Percentiles rank a stretch among this genome's conserved stretches.
phyloP scores from a whole-genome alignment of 2,888 invertebrate species.

The Dugesia japonica region DNA sequence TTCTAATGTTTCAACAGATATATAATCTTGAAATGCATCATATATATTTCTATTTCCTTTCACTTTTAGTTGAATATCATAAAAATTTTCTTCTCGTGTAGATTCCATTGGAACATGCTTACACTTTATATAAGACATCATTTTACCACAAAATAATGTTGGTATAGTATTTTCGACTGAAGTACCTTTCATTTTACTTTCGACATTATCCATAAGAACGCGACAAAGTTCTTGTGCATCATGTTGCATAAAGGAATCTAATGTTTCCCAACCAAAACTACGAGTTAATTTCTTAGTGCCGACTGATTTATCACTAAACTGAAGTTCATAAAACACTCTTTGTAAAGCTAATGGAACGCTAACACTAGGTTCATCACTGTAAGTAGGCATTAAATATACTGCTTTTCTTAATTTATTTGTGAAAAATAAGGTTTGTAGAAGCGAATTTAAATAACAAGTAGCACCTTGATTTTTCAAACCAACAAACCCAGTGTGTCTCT shows the following conservation, averaged over 20 bases:
- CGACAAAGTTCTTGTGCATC: conserved; percentile 53
- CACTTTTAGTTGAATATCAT: conserved; percentile 92
- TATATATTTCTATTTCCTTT: conserved; percentile 32
- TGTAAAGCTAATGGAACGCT: conserved; percentile 86
- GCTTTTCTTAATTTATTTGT: conserved; percentile 70
- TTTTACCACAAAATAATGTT: conserved; percentile 88
- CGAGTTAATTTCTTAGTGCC: conserved; percentile 96
- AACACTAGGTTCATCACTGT: conserved; percentile 75
- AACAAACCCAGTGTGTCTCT: conserved; percentile 73
- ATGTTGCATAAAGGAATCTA: conserved; percentile 99
- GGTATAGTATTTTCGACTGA: conserved; percentile 94
- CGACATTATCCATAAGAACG: conserved; percentile 75
- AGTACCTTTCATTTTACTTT: conserved; percentile 96
- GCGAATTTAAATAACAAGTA: conserved; percentile 98
- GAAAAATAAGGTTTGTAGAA: conserved; percentile 88
- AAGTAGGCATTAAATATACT: conserved; percentile 96
- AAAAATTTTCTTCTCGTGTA: conserved; percentile 82
- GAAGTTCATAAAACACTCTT: conserved; percentile 88
- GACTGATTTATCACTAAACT: conserved; percentile 89
- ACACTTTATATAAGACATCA: conserved; percentile 93
- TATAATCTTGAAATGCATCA: conserved; percentile 65
- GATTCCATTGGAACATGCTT: conserved; percentile 90
- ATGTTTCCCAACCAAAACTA: conserved; percentile 87
- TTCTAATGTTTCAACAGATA: conserved; percentile 77
- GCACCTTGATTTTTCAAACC: conserved; percentile 98